Base-by-base conservation (phyloP, 2,797 vertebrate species). In the Apogon hyalosoma region DNA sequence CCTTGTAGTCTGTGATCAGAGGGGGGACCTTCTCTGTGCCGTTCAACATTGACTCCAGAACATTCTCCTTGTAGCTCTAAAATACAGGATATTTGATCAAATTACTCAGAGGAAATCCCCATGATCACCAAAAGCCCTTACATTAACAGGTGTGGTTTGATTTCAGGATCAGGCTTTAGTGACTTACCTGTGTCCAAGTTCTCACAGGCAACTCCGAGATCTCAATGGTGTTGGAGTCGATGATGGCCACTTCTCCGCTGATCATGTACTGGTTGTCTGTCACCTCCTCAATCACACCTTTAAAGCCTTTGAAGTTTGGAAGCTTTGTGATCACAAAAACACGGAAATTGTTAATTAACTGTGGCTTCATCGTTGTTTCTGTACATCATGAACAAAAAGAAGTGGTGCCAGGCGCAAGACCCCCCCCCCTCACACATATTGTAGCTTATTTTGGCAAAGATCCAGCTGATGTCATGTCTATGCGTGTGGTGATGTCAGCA, bases 1-100 rank as follows among this genome's bases (percentile, higher is more conserved):
- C 98, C 71, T 94, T 97, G 58, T 98, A 99, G 90, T 98, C 97
- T 0, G 94, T 96, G 90, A 99, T 98, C n/a, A 99, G 94, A 45
- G 98, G 54, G 0, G 96, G 95, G 1, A 94, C 94, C 92, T 99
- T 99, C 58, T 99, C 97, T 0, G 96, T 95, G 63, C 97, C 97
- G 0, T 95, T 98, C 82, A 99, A 61, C 98, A 99, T 99, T 0
- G 93, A 93, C 85, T 99, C 98, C 87, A 99, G 89, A 49, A 99
- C 96, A 7, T 96, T 96, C 85, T 99, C 98, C 75, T 99, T 99
- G 33, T 98, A 99, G 1, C 88, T 56, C 98, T 99, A 73, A 71
- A 80, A 0, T 16, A 61, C 5, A 69, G n/a, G 66, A 11, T 11
- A 33, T 11, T 14, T 13, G n/a, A 3, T 7, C 3, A 58, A 53